phyloP scores from a whole-genome alignment of 2,888 invertebrate species.

The Luperina nickerlii region DNA sequence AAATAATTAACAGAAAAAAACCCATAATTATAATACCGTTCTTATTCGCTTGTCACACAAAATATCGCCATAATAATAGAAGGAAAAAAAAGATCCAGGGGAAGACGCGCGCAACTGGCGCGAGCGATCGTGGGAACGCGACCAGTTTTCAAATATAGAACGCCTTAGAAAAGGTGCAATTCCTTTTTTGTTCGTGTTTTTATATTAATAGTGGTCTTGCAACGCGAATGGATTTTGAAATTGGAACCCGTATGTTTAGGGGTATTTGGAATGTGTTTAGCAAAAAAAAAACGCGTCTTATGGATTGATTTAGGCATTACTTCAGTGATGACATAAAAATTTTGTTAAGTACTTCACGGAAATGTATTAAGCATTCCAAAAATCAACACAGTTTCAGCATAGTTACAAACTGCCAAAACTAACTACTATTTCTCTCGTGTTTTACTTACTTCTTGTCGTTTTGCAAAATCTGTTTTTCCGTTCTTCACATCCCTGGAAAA shows the following conservation, averaged over 20 bases:
- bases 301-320: constrained; percentile 57
- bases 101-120: constrained; percentile 88
- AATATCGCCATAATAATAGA: constrained; percentile 79
- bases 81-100: constrained; percentile 82
- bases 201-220: constrained; percentile 83
- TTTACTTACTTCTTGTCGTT: not conserved
- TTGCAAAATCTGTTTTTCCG: not conserved
- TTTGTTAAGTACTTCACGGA: not conserved
- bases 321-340: constrained; percentile 39
- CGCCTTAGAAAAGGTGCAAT: constrained; percentile 90
- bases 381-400: too few relatives aligned
- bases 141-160: constrained; percentile 88
- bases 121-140: constrained; percentile 90
- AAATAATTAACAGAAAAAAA: constrained; percentile 63
- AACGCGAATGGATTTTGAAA: constrained; percentile 82
- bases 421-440: not conserved
- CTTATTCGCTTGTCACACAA: constrained; percentile 81
- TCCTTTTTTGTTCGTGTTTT: constrained; percentile 85
- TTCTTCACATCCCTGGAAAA: not conserved
- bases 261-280: constrained; percentile 65
- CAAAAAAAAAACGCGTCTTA: constrained; percentile 55
- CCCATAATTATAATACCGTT: constrained; percentile 69
- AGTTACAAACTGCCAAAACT: not conserved
- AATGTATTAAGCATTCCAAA: not conserved
- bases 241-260: constrained; percentile 76